A percentile compares a stretch with the other conserved stretches of the same genome.
These are phyloP conservation scores for Xestobium rufovillosum DNA, from an alignment of 2,888 invertebrate species.

Conservation along the genomic window DNA sequence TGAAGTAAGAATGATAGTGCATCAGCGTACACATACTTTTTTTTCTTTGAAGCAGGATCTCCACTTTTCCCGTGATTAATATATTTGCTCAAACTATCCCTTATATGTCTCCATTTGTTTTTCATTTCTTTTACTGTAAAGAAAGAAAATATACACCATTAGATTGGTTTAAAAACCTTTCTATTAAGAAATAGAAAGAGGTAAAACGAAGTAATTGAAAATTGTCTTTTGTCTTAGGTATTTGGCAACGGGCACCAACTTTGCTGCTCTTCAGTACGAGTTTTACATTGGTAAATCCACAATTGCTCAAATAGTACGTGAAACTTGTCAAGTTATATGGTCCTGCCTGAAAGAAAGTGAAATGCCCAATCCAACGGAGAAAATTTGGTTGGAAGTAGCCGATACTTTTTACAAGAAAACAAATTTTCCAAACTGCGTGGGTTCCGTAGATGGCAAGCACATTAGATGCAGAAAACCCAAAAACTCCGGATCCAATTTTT, in stretches of 20 bases:
- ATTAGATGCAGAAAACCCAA: constrained; percentile 14
- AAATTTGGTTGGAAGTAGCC: constrained; percentile 17
- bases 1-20: constrained; percentile 18
- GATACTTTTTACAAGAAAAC: constrained; percentile 18
- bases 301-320: constrained; percentile 17
- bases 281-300: constrained; percentile 17
- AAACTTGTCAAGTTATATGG: constrained; percentile 21
- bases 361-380: constrained; percentile 19
- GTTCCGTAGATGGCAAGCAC: constrained; percentile 22
- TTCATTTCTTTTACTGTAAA: constrained; percentile 20
- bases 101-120: constrained; percentile 21
- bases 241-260: constrained; percentile 18
- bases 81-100: constrained; percentile 17
- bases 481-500: constrained; percentile 17
- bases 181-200: constrained; percentile 3
- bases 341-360: constrained; percentile 13
- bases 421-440: constrained; percentile 25
- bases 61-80: constrained; percentile 12
- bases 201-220: constrained; percentile 4
- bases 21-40: constrained; percentile 21
- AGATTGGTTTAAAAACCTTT: constrained; percentile 4
- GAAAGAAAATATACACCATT: constrained; percentile 11
- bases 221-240: too few relatives aligned
- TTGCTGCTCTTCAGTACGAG: constrained; percentile 17
- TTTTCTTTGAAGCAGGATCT: constrained; percentile 12